Percentiles rank a stretch among this genome's conserved stretches.
Conservation (phyloP, 2,113 vertebrate species). For the Stigmatopora argus region DNA sequence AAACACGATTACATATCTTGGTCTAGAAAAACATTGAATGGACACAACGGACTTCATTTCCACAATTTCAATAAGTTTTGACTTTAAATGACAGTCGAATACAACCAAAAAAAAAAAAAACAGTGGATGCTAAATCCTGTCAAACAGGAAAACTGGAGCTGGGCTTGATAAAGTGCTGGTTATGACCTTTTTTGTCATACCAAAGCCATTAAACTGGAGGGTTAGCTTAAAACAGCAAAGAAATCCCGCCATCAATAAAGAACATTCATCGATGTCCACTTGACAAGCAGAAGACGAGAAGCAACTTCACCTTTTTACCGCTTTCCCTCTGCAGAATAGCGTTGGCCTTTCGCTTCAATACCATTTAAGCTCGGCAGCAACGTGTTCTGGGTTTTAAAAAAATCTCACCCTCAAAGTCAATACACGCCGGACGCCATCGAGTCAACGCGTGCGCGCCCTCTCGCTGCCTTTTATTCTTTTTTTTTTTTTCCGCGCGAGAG, state of each 20-base stretch:
- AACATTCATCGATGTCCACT: slow-evolving; percentile 26
- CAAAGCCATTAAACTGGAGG: slow-evolving; percentile 12
- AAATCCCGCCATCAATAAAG: slow-evolving; percentile 11
- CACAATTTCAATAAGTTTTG: slow-evolving; percentile 8
- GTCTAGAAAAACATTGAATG: slow-evolving; percentile 43
- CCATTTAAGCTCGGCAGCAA: slow-evolving; percentile 50
- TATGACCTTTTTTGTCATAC: slow-evolving; percentile 19
- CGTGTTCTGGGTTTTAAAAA: slow-evolving; percentile 56
- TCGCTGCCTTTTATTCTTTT: slow-evolving; percentile 12
- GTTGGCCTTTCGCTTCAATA: slow-evolving; percentile 52
- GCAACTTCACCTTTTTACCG: slow-evolving; percentile 13
- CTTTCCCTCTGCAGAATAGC: slow-evolving; percentile 35
- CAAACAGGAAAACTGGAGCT: slow-evolving; percentile 18
- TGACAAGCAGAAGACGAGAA: slow-evolving; percentile 5
- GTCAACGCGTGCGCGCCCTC: slow-evolving; percentile 20
- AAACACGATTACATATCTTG: slow-evolving; percentile 33
- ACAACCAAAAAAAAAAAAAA: neutral
- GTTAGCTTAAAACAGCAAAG: slow-evolving; percentile 11
- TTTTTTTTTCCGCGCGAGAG: slow-evolving; percentile 28
- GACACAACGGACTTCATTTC: slow-evolving; percentile 23
- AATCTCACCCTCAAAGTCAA: slow-evolving; percentile 27
- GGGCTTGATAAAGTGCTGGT: slow-evolving; percentile 55
- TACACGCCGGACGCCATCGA: slow-evolving; percentile 21
- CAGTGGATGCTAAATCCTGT: neutral
- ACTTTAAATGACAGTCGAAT: slow-evolving; percentile 1